Evolutionary conservation across 2,113 vertebrate genomes (phyloP).

Genomic region (Misgurnus mizolepis): DNA sequence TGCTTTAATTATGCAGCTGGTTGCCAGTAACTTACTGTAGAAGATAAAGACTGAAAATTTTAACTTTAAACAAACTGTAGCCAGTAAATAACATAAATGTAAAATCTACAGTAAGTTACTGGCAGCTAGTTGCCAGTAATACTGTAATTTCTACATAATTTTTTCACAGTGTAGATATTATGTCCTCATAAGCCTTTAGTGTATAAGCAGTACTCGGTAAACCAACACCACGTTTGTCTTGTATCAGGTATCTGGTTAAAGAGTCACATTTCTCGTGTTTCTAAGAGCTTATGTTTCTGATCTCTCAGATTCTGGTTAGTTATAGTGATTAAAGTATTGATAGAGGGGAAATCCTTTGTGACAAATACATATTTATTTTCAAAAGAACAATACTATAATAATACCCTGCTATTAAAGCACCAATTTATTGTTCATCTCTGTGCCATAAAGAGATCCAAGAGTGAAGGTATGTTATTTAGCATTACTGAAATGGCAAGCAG

Average conservation of each 20-base stretch:
- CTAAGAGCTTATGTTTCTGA: background rate
- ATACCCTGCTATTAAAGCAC: background rate
- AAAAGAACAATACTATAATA: background rate
- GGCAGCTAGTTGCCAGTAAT: too few relatives aligned
- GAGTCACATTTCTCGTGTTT: background rate
- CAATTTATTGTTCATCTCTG: background rate
- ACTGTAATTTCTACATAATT: too few relatives aligned
- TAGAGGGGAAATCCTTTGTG: background rate
- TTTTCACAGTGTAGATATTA: too few relatives aligned
- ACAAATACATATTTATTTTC: background rate
- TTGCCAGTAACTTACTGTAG: too few relatives aligned
- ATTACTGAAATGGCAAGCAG: constrained; percentile 1
- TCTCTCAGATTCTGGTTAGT: background rate
- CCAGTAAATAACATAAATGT: too few relatives aligned
- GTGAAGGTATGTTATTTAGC: constrained; percentile 7
- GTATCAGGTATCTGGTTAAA: background rate
- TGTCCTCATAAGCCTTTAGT: too few relatives aligned
- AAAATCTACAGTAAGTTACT: too few relatives aligned
- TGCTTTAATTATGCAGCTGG: too few relatives aligned
- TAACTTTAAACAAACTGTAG: too few relatives aligned
- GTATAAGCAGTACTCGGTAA: background rate
- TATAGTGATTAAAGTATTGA: background rate
- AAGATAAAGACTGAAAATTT: too few relatives aligned
- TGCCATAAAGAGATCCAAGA: background rate
- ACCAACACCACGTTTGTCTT: background rate